phyloP scores from a whole-genome alignment of 1,140 invertebrate species.

The Orchesella cincta region DNA sequence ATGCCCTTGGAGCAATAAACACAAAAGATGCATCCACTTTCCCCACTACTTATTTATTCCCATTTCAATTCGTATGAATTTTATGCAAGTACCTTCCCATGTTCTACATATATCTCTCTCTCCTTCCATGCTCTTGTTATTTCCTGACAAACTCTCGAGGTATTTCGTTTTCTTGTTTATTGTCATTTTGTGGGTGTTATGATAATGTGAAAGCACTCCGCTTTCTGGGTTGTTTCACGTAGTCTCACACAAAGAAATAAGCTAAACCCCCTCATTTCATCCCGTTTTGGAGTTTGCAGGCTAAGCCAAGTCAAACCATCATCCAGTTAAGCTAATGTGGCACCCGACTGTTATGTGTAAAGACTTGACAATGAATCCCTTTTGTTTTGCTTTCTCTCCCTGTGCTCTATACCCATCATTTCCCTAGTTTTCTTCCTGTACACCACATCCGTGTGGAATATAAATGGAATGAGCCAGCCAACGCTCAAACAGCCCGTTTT shows the following conservation, averaged over 20 bases:
- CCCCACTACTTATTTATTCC: neutral
- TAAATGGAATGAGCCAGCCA: too few species aligned
- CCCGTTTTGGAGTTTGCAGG: too few species aligned
- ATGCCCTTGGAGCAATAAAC: neutral
- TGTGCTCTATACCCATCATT: neutral
- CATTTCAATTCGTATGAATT: neutral
- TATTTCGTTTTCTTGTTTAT: neutral
- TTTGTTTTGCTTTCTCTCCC: neutral
- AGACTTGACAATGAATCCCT: neutral
- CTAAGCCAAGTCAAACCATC: too few species aligned
- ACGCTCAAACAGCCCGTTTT: slow-evolving; percentile 1
- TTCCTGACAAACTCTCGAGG: neutral
- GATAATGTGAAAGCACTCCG: neutral
- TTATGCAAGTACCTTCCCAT: neutral
- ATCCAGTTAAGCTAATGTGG: neutral
- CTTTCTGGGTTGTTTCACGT: too few species aligned
- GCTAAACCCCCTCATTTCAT: too few species aligned
- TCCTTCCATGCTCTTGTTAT: neutral
- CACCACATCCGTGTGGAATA: too few species aligned
- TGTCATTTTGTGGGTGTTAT: neutral
- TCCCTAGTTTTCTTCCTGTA: neutral
- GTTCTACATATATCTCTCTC: too few species aligned
- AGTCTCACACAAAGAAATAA: too few species aligned
- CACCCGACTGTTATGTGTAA: neutral
- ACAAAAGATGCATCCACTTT: neutral